These are phyloP conservation scores for Cephalopachus bancanus DNA, from an alignment of 2,797 vertebrate genomes.

Conservation along the genomic window DNA sequence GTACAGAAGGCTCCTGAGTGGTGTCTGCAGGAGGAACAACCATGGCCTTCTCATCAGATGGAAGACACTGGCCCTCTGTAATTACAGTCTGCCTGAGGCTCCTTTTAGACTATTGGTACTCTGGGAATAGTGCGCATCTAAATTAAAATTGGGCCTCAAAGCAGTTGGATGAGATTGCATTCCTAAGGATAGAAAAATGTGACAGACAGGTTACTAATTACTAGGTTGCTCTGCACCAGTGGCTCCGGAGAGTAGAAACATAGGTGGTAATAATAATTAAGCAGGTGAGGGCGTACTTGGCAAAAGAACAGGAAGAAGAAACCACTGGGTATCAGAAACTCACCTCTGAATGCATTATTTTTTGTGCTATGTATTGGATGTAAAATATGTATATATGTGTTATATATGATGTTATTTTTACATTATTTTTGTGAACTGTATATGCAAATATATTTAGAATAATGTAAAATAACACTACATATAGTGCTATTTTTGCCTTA, in stretches of 20 bases:
- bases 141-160: constrained; percentile 89
- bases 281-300: no score
- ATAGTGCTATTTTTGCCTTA: background rate
- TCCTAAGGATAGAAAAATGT: constrained; percentile 84
- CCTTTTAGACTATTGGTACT: constrained; percentile 77
- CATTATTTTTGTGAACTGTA: constrained; percentile 81
- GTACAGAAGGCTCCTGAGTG: background rate
- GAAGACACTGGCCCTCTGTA: constrained; percentile 79
- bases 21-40: constrained; percentile 63
- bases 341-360: constrained; percentile 80
- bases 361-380: background rate
- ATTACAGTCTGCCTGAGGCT: constrained; percentile 83
- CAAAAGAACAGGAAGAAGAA: background rate
- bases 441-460: constrained; percentile 39
- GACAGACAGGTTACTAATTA: constrained; percentile 83
- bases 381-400: accelerated
- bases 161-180: constrained; percentile 79
- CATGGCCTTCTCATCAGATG: constrained; percentile 77
- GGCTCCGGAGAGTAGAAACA: constrained; percentile 76
- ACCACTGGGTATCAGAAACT: constrained; percentile 76
- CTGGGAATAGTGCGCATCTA: constrained; percentile 86
- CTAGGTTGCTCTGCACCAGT: constrained; percentile 73
- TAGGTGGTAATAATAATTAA: background rate
- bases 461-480: background rate
- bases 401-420: background rate